These are phyloP conservation scores for Portevinia maculata DNA, from an alignment of 2,888 invertebrate genomes.

Conservation along the genomic window DNA sequence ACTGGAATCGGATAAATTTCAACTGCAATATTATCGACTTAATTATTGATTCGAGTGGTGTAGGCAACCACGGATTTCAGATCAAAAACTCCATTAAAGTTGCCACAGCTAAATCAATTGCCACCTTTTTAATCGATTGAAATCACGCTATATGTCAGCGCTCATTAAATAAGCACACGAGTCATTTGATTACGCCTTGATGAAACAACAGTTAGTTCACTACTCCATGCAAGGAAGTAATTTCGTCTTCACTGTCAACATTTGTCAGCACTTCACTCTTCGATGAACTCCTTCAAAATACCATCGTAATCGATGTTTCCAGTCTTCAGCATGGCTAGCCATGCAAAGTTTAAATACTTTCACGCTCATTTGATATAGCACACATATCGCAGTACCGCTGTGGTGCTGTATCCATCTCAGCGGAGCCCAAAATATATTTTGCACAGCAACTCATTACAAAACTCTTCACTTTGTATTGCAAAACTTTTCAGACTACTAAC, in stretches of 20 bases:
- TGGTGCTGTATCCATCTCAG: not conserved
- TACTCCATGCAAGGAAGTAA: not conserved
- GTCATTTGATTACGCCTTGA: too few species aligned
- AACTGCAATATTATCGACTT: too few species aligned
- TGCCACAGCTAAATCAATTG: too few species aligned
- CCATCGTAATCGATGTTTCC: not conserved
- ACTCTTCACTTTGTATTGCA: conserved; percentile 48
- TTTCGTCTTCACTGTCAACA: conserved; percentile 22
- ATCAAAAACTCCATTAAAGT: too few species aligned
- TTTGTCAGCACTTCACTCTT: conserved; percentile 16
- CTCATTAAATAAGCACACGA: too few species aligned
- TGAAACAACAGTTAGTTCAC: not conserved
- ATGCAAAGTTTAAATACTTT: conserved; percentile 52
- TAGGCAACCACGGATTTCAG: too few species aligned
- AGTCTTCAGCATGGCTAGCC: conserved; percentile 9
- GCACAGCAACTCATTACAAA: conserved; percentile 47
- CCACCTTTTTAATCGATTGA: too few species aligned
- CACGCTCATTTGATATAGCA: conserved; percentile 60
- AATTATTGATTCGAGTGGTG: too few species aligned
- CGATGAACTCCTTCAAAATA: not conserved
- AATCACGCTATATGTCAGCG: too few species aligned
- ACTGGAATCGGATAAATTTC: too few species aligned
- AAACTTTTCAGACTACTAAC: conserved; percentile 64
- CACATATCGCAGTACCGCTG: not conserved
- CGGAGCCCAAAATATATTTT: conserved; percentile 10